Percentiles rank a stretch among this genome's conserved stretches.
These are phyloP conservation scores for Synergus itoensis DNA, from an alignment of 2,888 invertebrate genomes.

Conservation along the genomic window DNA sequence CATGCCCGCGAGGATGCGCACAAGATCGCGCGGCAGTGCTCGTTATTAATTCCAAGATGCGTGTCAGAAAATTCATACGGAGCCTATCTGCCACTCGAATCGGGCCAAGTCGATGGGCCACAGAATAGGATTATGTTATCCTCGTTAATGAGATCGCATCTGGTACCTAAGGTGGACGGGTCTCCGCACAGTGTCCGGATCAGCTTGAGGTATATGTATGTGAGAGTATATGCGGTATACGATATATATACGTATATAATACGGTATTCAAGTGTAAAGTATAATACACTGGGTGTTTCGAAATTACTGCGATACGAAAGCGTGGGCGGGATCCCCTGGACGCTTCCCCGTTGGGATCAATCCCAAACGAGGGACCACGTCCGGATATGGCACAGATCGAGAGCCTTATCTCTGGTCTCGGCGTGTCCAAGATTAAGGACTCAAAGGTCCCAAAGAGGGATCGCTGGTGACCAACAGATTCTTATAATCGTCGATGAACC, in stretches of 20 bases:
- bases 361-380: not conserved
- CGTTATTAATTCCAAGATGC: slow-evolving; percentile 59
- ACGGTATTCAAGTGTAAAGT: not conserved
- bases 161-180: slow-evolving; percentile 56
- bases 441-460: not conserved
- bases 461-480: slow-evolving; percentile 1
- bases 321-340: slow-evolving; percentile 12
- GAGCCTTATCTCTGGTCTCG: slow-evolving; percentile 10
- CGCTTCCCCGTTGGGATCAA: slow-evolving; percentile 23
- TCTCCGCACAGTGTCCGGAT: slow-evolving; percentile 18
- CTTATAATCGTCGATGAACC: not conserved
- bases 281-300: slow-evolving; percentile 15
- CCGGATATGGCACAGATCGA: slow-evolving; percentile 27
- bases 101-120: slow-evolving; percentile 51
- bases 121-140: slow-evolving; percentile 65
- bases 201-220: not conserved
- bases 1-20: slow-evolving; percentile 42
- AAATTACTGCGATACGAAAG: not conserved
- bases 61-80: slow-evolving; percentile 57
- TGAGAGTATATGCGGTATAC: not conserved
- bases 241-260: no score
- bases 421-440: slow-evolving; percentile 4
- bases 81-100: slow-evolving; percentile 54
- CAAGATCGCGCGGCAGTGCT: slow-evolving; percentile 46
- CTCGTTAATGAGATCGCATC: slow-evolving; percentile 62